These are phyloP conservation scores for Tigriopus californicus DNA, from an alignment of 2,888 invertebrate species.

Conservation along the genomic window DNA sequence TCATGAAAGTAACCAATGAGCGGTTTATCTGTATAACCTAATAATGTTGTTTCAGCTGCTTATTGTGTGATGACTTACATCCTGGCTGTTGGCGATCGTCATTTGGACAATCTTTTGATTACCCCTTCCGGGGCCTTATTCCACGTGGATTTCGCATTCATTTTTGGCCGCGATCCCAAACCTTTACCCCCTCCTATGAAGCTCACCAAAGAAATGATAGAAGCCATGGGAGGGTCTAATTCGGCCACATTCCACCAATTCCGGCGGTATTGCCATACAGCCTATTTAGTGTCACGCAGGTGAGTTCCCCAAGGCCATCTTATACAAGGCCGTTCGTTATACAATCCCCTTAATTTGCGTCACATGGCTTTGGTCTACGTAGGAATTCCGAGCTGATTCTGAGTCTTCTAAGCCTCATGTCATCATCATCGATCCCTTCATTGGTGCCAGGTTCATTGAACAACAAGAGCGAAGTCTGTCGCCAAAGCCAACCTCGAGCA, in stretches of 20 bases:
- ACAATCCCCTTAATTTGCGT: neutral
- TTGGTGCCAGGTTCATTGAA: too few species aligned
- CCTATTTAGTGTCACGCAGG: conserved; percentile 12
- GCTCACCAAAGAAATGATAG: conserved; percentile 3
- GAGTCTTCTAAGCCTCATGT: too few species aligned
- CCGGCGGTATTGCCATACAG: neutral
- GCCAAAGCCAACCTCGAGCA: too few species aligned
- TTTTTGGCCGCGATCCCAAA: conserved; percentile 3
- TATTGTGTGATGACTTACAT: neutral
- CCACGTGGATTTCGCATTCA: conserved; percentile 3
- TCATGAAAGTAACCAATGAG: neutral
- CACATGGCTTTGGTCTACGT: neutral
- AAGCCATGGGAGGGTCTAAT: neutral
- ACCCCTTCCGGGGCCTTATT: neutral
- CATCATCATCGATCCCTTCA: too few species aligned
- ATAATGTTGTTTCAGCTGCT: neutral
- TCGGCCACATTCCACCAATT: neutral
- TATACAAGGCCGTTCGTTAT: too few species aligned
- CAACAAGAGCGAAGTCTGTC: too few species aligned
- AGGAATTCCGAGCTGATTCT: too few species aligned
- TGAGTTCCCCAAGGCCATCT: too few species aligned
- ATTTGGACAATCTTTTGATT: conserved; percentile 3
- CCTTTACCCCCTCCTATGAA: conserved; percentile 3
- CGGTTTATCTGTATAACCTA: neutral
- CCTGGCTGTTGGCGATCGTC: neutral